phyloP scores from a whole-genome alignment of 2,797 vertebrate genomes.

The Hybognathus amarus region DNA sequence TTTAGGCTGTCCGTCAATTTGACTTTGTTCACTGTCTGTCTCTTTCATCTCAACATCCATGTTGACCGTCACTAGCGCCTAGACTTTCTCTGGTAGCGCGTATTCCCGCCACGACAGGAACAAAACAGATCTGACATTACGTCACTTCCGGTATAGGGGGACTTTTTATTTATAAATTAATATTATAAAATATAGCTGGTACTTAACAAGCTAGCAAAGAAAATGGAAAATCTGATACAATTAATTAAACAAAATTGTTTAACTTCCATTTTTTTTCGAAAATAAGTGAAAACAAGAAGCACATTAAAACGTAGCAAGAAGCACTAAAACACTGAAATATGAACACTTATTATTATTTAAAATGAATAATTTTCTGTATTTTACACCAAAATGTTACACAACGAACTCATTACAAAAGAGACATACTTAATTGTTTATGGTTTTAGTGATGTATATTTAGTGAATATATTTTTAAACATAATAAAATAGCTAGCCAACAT shows the following conservation, averaged over 20 bases:
- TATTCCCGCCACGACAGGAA: constrained; percentile 43
- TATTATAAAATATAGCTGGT: background rate
- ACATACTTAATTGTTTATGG: background rate
- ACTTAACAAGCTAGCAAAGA: background rate
- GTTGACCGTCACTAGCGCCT: background rate
- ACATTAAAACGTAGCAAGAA: too few species aligned
- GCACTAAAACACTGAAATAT: background rate
- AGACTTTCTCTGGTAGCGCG: too few species aligned
- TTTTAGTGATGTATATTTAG: too few species aligned
- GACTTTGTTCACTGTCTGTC: constrained; percentile 33
- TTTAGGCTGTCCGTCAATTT: constrained; percentile 25
- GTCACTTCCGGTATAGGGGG: constrained; percentile 24
- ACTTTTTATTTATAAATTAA: background rate
- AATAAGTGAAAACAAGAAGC: background rate
- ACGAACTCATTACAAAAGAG: background rate
- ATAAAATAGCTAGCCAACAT: too few species aligned
- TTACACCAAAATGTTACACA: background rate
- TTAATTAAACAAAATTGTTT: background rate
- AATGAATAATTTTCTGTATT: too few species aligned
- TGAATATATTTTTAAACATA: too few species aligned
- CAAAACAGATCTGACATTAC: background rate
- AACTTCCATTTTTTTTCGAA: background rate
- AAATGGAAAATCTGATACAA: background rate
- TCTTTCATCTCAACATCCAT: constrained; percentile 62
- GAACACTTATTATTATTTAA: background rate